These are phyloP conservation scores for Leptinotarsa rubiginosa DNA, from an alignment of 2,888 invertebrate species.

Conservation along the genomic window DNA sequence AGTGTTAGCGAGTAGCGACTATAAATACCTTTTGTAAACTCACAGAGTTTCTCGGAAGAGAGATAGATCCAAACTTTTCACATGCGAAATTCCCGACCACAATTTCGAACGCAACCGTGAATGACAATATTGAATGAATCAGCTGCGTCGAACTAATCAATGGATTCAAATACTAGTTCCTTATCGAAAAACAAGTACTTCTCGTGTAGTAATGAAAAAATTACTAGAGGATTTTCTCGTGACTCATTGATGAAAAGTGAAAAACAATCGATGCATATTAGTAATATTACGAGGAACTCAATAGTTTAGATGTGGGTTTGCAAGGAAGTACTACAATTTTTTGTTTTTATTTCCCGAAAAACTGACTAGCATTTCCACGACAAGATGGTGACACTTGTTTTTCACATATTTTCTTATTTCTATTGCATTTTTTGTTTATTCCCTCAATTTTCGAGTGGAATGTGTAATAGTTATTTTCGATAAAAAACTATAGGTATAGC, in stretches of 20 bases:
- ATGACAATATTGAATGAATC: constrained; percentile 7
- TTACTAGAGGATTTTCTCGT: not conserved
- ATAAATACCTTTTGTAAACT: constrained; percentile 5
- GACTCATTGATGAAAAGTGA: not conserved
- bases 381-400: too few relatives aligned
- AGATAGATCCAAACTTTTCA: constrained; percentile 1
- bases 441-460: too few relatives aligned
- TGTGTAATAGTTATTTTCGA: too few relatives aligned
- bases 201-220: not conserved
- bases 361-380: too few relatives aligned
- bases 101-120: not conserved
- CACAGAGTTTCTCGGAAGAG: not conserved
- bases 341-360: too few relatives aligned
- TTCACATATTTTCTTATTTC: too few relatives aligned
- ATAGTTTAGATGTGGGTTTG: not conserved
- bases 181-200: constrained; percentile 1
- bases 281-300: not conserved
- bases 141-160: not conserved
- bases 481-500: too few relatives aligned
- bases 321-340: too few relatives aligned
- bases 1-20: not conserved
- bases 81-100: constrained; percentile 2
- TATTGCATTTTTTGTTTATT: too few relatives aligned
- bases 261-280: not conserved
- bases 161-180: not conserved